Evolutionary conservation across 2,113 vertebrate species (phyloP), one percentile per base, ranked within the genome.

Genomic region (Callopanchax toddi): DNA sequence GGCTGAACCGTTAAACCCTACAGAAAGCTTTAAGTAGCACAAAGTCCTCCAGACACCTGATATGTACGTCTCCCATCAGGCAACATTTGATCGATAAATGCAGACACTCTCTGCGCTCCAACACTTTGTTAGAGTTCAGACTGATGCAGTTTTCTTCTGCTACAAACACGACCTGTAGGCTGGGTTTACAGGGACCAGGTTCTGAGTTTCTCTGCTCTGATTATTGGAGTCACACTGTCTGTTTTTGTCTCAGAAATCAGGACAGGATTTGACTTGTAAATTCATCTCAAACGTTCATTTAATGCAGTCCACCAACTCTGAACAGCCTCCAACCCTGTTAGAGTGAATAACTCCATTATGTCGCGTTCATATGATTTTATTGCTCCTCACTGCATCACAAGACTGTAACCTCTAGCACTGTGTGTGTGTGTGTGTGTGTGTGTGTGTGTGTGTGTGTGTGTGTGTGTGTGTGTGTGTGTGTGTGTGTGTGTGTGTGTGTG

Each of bases 271-370:
- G 20, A n/a, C 36, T 45, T 71, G 46, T 23, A 36, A 36, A 54
- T 55, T 51, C 16, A 13, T 60, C 16, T 52, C 1, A 40, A 42
- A 7, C 11, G 12, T 43, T 18, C 1, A 9, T 3, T 23, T 44
- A 7, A 53, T 34, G 15, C 46, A 45, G 37, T 42, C 56, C 25
- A 40, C 9, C 21, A 45, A 6, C 20, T 42, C 10, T 45, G 17
- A 60, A 26, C 32, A 23, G 12, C 26, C 32, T 52, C 3, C 36
- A 21, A 23, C 42, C 16, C 13, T 8, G 11, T 36, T 15, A 2
- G 5, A 71, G 43, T 21, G 40, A 86, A 79, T 49, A 1, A 40
- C 6, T 21, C 63, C 56, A 32, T 67, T 64, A 57, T 75, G 52
- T 39, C 10, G 1, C 1, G 0, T 9, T 61, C 63, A 74, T 46